These are phyloP conservation scores for Apostichopus japonicus DNA, from an alignment of 35 echinoderm and acorn worm species.

Conservation along the genomic window DNA sequence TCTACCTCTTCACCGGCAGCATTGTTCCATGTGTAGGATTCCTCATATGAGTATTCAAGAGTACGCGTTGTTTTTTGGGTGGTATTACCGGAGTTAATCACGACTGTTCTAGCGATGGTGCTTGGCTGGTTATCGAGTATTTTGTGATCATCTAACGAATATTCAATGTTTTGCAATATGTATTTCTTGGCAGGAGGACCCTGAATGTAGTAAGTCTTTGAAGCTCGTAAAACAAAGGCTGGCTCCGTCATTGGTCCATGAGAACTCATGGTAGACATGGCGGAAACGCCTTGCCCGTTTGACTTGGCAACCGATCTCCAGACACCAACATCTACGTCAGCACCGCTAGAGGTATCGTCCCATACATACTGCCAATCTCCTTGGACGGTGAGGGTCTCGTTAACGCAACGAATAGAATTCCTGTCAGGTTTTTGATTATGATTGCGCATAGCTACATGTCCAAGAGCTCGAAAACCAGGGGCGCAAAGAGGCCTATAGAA, in stretches of 20 bases:
- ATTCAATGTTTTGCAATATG: neutral
- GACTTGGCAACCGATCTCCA: neutral
- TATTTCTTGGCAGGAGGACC: neutral
- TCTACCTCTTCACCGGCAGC: neutral
- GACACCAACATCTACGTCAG: neutral
- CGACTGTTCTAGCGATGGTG: neutral
- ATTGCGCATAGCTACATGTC: neutral
- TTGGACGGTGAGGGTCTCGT: neutral
- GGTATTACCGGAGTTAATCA: neutral
- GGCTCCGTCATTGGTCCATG: neutral
- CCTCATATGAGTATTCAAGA: neutral
- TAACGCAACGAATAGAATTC: neutral
- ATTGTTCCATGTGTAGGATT: neutral
- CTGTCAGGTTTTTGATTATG: neutral
- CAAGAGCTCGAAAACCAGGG: neutral
- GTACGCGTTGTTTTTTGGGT: neutral
- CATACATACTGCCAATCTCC: constrained; percentile 8
- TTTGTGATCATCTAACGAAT: neutral
- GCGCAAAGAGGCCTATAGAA: constrained; percentile 8
- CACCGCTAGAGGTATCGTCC: neutral
- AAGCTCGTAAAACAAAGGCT: neutral
- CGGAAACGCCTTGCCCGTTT: neutral
- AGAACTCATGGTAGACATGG: neutral
- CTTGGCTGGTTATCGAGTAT: neutral
- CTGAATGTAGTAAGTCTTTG: neutral